Evolutionary conservation across 2,888 invertebrate genomes (phyloP).

Genomic region (Ischnura elegans): DNA sequence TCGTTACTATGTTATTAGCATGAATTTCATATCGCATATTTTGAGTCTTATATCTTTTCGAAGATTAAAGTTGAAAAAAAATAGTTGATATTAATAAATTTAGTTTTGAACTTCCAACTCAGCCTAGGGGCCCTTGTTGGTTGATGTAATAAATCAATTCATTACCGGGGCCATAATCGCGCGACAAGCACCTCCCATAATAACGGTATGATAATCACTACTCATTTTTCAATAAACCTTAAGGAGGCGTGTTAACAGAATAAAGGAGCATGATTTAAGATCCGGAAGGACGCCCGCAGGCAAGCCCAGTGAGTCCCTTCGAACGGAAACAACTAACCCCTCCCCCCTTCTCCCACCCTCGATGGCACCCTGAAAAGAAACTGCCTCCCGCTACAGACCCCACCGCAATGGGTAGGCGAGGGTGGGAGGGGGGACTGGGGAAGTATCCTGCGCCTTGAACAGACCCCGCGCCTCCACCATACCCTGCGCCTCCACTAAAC

Average conservation of each 20-base stretch:
- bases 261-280: slow-evolving; percentile 34
- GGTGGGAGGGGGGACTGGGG: neutral
- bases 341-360: too few relatives aligned
- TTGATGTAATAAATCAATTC: neutral
- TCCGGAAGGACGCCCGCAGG: neutral
- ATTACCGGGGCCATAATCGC: neutral
- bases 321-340: neutral
- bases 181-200: neutral
- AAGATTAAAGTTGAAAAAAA: too few relatives aligned
- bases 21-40: too few relatives aligned
- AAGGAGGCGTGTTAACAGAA: slow-evolving; percentile 30
- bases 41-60: too few relatives aligned
- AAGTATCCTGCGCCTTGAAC: too few relatives aligned
- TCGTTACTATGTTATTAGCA: too few relatives aligned
- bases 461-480: too few relatives aligned
- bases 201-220: neutral
- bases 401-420: neutral
- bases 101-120: neutral
- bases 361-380: neutral
- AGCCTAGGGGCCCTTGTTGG: neutral
- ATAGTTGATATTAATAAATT: neutral
- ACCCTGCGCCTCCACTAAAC: too few relatives aligned
- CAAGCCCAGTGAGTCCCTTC: neutral
- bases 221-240: slow-evolving; percentile 35
- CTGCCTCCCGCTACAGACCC: neutral